phyloP scores from a whole-genome alignment of 2,888 invertebrate genomes.

The Calliopum simillimum region DNA sequence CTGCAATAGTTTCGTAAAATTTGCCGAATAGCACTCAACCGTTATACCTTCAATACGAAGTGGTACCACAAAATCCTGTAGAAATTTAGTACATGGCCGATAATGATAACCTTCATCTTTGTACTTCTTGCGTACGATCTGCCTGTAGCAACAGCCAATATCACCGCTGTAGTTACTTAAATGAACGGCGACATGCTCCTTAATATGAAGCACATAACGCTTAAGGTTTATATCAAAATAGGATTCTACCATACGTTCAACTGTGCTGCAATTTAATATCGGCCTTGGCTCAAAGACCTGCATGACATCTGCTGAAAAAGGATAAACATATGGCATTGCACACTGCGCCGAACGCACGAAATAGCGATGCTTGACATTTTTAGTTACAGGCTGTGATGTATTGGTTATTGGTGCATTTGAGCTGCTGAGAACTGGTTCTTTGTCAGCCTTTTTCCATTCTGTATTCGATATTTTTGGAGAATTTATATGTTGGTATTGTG shows the following conservation, averaged over 20 bases:
- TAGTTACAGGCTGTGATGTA: conserved; percentile 53
- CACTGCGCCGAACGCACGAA: conserved; percentile 69
- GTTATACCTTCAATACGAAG: conserved; percentile 52
- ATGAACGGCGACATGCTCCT: conserved; percentile 43
- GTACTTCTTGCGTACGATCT: conserved; percentile 55
- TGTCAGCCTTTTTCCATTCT: too few relatives aligned
- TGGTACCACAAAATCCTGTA: conserved; percentile 53
- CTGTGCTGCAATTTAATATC: conserved; percentile 69
- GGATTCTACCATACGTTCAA: conserved; percentile 51
- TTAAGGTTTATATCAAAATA: conserved; percentile 48
- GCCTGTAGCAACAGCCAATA: conserved; percentile 59
- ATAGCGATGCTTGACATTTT: neutral
- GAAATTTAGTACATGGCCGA: conserved; percentile 50
- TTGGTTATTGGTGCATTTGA: too few relatives aligned
- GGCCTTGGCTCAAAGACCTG: conserved; percentile 68
- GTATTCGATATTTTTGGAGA: too few relatives aligned
- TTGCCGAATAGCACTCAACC: conserved; percentile 63
- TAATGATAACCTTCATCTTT: conserved; percentile 55
- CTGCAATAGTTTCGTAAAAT: conserved; percentile 52
- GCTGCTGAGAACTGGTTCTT: conserved; percentile 42
- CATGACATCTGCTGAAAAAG: conserved; percentile 69
- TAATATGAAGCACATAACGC: conserved; percentile 53
- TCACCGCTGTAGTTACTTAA: conserved; percentile 45
- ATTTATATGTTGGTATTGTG: too few relatives aligned
- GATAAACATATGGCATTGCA: conserved; percentile 72